Conservation (phyloP, 2,113 vertebrate species). For the Paedocypris sp. region DNA sequence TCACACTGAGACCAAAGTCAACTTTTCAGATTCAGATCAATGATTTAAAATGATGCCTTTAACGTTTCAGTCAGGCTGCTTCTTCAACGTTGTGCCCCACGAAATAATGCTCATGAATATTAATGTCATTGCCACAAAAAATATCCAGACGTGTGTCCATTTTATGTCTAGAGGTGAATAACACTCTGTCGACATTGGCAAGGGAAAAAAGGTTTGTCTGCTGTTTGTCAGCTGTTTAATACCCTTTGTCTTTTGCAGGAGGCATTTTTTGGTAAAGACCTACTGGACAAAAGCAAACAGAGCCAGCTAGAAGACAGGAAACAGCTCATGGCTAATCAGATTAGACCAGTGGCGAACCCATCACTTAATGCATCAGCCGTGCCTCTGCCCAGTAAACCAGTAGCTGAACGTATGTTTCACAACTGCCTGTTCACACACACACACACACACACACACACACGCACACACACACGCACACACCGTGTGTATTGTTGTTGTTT, state of each 20-base stretch:
- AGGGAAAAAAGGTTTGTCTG: no score
- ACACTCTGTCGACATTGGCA: no score
- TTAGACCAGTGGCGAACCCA: conserved; percentile 74
- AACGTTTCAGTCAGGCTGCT: conserved; percentile 43
- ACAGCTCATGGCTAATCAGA: conserved; percentile 55
- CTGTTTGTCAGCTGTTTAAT: no score
- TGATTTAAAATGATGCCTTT: conserved; percentile 58
- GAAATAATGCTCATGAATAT: no score
- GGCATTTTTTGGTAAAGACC: conserved; percentile 94
- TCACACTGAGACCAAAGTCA: conserved; percentile 28
- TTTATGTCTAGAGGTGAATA: no score
- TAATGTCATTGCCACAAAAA: no score
- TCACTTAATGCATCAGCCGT: conserved; percentile 65
- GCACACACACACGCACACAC: background rate
- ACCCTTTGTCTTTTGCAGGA: conserved; percentile 65
- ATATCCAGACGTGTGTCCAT: no score
- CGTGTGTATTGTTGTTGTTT: background rate
- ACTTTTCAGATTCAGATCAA: conserved; percentile 48
- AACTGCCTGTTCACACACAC: background rate
- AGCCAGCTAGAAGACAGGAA: conserved; percentile 68
- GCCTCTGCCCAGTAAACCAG: conserved; percentile 61
- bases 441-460: background rate
- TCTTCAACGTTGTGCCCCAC: background rate
- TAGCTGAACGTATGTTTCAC: conserved; percentile 66
- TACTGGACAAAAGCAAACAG: conserved; percentile 90